Conservation (phyloP, 2,113 vertebrate species). For the Bungarus multicinctus region DNA sequence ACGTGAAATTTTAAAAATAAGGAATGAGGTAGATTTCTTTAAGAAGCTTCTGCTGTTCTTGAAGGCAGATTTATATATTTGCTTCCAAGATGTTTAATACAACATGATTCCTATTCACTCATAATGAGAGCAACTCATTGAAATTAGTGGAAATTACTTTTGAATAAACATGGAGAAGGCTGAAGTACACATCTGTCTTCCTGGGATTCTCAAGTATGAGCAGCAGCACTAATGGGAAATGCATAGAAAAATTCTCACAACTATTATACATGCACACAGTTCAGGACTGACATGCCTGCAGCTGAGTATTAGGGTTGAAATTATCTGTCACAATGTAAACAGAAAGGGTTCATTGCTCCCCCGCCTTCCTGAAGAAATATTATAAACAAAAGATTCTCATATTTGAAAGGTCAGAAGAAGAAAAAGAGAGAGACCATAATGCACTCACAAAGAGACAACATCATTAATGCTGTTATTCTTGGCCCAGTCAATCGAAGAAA, state of each 20-base stretch:
- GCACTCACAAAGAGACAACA: conserved; percentile 65
- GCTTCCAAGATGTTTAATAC: not conserved
- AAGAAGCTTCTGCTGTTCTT: not conserved
- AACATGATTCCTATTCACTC: not conserved
- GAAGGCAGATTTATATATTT: not conserved
- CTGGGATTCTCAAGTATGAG: not conserved
- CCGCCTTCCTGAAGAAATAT: conserved; percentile 50
- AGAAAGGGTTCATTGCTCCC: conserved; percentile 32
- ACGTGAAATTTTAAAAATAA: not conserved
- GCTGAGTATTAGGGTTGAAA: conserved; percentile 5
- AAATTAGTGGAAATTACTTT: not conserved
- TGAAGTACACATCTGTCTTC: not conserved
- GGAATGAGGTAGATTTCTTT: not conserved
- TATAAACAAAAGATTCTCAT: conserved; percentile 62
- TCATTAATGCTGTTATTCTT: conserved; percentile 72
- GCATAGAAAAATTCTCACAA: not conserved
- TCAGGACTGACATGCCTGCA: not conserved
- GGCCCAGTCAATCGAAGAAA: conserved; percentile 69
- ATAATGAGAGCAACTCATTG: not conserved
- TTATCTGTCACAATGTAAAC: rapidly evolving
- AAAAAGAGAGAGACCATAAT: conserved; percentile 61
- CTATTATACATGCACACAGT: not conserved
- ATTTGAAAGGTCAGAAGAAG: conserved; percentile 65
- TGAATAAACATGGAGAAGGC: not conserved
- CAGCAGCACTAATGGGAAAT: not conserved